Base-by-base conservation (phyloP, 92 coral and sea anemone genomes). In the Micromussa lordhowensis region DNA sequence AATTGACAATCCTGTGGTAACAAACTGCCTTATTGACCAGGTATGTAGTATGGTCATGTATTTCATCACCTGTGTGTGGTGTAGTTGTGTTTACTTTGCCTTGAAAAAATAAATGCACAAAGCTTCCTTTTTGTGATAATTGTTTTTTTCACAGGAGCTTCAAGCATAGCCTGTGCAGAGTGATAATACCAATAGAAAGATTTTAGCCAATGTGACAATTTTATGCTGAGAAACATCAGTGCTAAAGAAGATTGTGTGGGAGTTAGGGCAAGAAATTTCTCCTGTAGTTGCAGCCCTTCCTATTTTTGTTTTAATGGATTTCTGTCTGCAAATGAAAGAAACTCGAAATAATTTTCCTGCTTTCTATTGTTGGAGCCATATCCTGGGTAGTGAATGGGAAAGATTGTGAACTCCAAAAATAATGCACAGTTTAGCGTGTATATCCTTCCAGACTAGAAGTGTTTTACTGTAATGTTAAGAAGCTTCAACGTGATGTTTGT, bases 1-100 rank as follows among this genome's bases (percentile, higher is more conserved):
- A 12, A 93, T 96, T 71, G 98, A 96, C 51, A 92, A 90, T 73
- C 94, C 98, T 31, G 98, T 97, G 13, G 91, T 94, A 6, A 85
- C 98, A 24, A 97, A 97, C 93, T 96, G 98, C 35, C 91, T 97
- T 24, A 95, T 97, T 86, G 99, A 97, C 79, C 99, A 97, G 95
- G 99, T 97, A 63, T 24, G 85, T 26, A 34, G 29, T 40, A 59
- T 21, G 24, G 30, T 1, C 63, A 19, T 61, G 5, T 8, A 61
- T 61, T 14, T 12, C 9, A 26, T 22, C 68, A 58, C 64, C 55
- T 15, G 14, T 22, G 28, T 49, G 16, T 79, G 6, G 1, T 18
- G 26, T 17, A 61, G 4, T 19, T 55, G 61, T 55, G 4, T 17
- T 16, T 19, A 59, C 66, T 59, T 19, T 59, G 66, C 18, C 9